A percentile compares a stretch with the other conserved stretches of the same genome.
Conservation (phyloP, 2,113 vertebrate genomes). For the Clupea harengus region DNA sequence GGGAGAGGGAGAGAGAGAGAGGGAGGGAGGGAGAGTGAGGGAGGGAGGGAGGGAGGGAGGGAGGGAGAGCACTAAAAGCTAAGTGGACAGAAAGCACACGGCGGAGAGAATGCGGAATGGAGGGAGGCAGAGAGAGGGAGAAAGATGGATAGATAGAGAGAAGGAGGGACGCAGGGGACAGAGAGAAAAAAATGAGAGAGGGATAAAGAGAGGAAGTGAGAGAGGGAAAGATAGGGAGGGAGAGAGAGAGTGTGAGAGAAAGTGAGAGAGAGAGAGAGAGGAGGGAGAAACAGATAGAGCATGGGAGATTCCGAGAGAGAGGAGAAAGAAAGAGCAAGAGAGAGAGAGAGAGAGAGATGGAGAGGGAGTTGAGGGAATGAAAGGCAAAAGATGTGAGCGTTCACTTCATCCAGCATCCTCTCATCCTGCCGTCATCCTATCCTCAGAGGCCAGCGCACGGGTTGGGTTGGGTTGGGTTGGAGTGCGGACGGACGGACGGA, state of each 20-base stretch:
- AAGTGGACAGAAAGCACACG: background rate
- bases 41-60: background rate
- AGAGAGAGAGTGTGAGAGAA: background rate
- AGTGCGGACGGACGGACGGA: no score
- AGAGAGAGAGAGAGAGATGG: background rate
- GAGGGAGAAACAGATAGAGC: background rate
- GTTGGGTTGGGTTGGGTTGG: no score
- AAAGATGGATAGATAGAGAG: background rate
- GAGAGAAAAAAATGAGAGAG: background rate
- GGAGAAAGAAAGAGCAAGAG: background rate
- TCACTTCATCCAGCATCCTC: no score
- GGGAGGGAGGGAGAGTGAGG: background rate
- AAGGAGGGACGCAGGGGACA: background rate
- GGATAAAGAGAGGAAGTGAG: background rate
- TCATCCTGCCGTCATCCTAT: no score
- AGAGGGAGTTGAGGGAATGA: no score
- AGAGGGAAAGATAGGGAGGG: background rate
- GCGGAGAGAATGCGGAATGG: background rate
- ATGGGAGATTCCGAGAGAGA: background rate
- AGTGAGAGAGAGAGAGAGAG: background rate
- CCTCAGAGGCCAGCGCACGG: no score
- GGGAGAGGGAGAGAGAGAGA: constrained; percentile 21
- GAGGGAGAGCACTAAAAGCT: background rate
- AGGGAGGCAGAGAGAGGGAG: background rate
- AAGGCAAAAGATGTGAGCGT: no score